Evolutionary conservation across 2,113 vertebrate genomes (phyloP).

Genomic region (Charina bottae): DNA sequence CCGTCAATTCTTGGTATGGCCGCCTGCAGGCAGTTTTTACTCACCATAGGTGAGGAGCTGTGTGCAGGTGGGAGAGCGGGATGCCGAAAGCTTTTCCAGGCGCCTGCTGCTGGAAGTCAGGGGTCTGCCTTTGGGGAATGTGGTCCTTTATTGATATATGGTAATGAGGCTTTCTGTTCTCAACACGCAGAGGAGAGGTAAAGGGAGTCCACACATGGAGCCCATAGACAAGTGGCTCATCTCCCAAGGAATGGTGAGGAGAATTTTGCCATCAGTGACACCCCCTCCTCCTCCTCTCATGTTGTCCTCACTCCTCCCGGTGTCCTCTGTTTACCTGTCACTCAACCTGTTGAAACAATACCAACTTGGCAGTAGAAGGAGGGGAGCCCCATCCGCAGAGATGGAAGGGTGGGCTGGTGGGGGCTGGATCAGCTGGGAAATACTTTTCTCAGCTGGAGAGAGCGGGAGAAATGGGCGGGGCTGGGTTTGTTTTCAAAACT

Average conservation of each 20-base stretch:
- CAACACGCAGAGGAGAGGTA: conserved; percentile 90
- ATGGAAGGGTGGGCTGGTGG: background rate
- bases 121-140: background rate
- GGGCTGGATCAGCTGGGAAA: background rate
- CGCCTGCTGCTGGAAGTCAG: too few species aligned
- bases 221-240: conserved; percentile 99
- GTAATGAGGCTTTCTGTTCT: conserved; percentile 81
- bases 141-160: conserved; percentile 49
- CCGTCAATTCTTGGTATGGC: background rate
- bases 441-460: background rate
- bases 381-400: conserved; percentile 44
- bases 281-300: conserved; percentile 52
- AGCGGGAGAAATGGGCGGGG: background rate
- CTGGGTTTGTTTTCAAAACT: conserved; percentile 16
- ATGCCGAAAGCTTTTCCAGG: too few species aligned
- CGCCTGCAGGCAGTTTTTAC: background rate
- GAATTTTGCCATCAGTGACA: conserved; percentile 78
- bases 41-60: background rate
- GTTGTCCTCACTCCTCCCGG: conserved; percentile 58
- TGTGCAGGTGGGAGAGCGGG: background rate
- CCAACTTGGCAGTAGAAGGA: conserved; percentile 73
- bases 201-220: conserved; percentile 91
- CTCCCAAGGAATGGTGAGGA: conserved; percentile 99
- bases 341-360: conserved; percentile 62
- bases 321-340: conserved; percentile 59